A percentile compares a stretch with the other conserved stretches of the same genome.
These are phyloP conservation scores for Sericinus montela DNA, from an alignment of 2,888 invertebrate species.

Conservation along the genomic window DNA sequence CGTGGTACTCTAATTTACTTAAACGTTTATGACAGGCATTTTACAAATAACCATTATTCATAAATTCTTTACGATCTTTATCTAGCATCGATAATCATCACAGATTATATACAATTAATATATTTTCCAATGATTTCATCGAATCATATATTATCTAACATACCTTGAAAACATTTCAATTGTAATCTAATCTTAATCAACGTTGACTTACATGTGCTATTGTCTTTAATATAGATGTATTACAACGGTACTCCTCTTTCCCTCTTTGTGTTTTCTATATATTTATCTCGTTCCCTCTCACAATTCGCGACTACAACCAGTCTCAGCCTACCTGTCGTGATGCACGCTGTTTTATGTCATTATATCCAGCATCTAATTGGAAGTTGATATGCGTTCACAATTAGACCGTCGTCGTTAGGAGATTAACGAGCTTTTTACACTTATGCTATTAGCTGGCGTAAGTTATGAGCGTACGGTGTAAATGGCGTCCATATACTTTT, in stretches of 20 bases:
- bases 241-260: conserved; percentile 11
- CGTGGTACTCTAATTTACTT: too few relatives aligned
- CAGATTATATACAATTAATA: conserved; percentile 5
- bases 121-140: conserved; percentile 3
- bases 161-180: conserved; percentile 8
- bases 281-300: conserved; percentile 21
- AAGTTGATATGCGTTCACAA: conserved; percentile 71
- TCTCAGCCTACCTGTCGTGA: conserved; percentile 30
- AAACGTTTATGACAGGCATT: too few relatives aligned
- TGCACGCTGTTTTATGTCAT: conserved; percentile 47
- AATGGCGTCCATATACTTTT: conserved; percentile 1
- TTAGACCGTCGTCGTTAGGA: conserved; percentile 54
- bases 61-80: too few relatives aligned
- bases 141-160: conserved; percentile 4
- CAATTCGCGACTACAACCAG: conserved; percentile 26
- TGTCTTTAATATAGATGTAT: conserved; percentile 13
- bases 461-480: conserved; percentile 22
- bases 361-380: conserved; percentile 64
- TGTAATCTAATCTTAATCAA: conserved; percentile 10
- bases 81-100: conserved; percentile 3
- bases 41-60: too few relatives aligned
- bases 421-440: conserved; percentile 68
- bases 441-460: conserved; percentile 24
- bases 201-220: conserved; percentile 1
- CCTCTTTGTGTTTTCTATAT: conserved; percentile 7